Evolutionary conservation across 2,888 invertebrate genomes (phyloP).

Genomic region (Euplagia quadripunctaria): DNA sequence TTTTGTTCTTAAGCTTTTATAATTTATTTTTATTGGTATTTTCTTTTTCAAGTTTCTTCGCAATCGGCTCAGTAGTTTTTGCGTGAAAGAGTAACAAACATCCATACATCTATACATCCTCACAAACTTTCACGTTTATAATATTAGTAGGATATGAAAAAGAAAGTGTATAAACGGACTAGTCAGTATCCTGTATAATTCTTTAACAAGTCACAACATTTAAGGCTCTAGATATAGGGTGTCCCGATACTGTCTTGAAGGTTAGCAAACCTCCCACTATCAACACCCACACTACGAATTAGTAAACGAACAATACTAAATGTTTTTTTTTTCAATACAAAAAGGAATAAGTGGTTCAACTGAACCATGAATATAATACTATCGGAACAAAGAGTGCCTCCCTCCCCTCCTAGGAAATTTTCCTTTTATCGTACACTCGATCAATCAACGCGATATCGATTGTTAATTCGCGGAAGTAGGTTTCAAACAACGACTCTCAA

Average conservation of each 20-base stretch:
- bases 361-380: slow-evolving; percentile 6
- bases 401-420: slow-evolving; percentile 20
- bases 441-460: slow-evolving; percentile 49
- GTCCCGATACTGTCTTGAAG: too few species aligned
- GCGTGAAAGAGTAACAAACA: too few species aligned
- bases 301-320: background rate
- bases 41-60: too few species aligned
- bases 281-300: background rate
- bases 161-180: too few species aligned
- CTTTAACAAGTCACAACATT: too few species aligned
- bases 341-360: slow-evolving; percentile 1
- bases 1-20: background rate
- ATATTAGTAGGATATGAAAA: too few species aligned
- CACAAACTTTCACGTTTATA: too few species aligned
- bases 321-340: slow-evolving; percentile 5
- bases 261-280: too few species aligned
- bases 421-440: slow-evolving; percentile 36
- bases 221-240: too few species aligned
- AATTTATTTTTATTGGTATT: background rate
- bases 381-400: background rate
- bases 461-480: slow-evolving; percentile 35
- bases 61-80: too few species aligned
- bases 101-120: too few species aligned
- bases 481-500: slow-evolving; percentile 42
- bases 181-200: too few species aligned